Evolutionary conservation across 2,113 vertebrate species (phyloP).

Genomic region (Melanotaenia duboulayi): DNA sequence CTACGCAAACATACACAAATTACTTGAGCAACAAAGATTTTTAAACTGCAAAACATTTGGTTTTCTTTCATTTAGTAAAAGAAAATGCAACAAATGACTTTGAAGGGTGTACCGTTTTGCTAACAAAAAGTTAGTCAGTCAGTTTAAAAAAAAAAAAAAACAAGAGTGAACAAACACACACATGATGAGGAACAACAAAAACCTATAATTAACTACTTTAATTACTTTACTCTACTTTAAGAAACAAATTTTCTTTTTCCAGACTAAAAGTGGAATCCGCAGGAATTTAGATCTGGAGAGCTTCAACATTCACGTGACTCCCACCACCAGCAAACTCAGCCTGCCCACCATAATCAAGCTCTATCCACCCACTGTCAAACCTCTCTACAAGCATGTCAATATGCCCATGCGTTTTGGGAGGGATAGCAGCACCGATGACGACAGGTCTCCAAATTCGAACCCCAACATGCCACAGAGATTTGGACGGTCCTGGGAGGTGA

Average conservation of each 20-base stretch:
- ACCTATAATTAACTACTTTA: no score
- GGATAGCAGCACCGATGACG: neutral
- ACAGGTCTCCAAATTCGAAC: conserved; percentile 39
- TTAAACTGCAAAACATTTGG: no score
- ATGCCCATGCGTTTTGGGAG: conserved; percentile 82
- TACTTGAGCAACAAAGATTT: no score
- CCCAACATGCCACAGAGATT: conserved; percentile 82
- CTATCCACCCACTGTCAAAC: conserved; percentile 49
- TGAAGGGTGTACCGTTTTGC: no score
- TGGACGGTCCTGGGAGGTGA: conserved; percentile 61
- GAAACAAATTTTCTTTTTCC: neutral
- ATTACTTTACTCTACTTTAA: no score
- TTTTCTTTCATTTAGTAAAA: no score
- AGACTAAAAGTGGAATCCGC: conserved; percentile 57
- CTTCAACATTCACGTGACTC: conserved; percentile 51
- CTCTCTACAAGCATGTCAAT: conserved; percentile 65
- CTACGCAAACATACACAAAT: no score
- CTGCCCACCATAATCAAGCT: conserved; percentile 70
- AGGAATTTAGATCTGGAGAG: conserved; percentile 75
- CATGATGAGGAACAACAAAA: no score
- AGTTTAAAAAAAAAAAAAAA: no score
- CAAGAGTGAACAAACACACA: no score
- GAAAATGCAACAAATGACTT: no score
- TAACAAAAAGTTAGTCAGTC: no score
- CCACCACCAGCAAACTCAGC: conserved; percentile 57